Evolutionary conservation across 2,113 vertebrate species (phyloP), one percentile per base, ranked within the genome.

Genomic region (Seriola aureovittata): DNA sequence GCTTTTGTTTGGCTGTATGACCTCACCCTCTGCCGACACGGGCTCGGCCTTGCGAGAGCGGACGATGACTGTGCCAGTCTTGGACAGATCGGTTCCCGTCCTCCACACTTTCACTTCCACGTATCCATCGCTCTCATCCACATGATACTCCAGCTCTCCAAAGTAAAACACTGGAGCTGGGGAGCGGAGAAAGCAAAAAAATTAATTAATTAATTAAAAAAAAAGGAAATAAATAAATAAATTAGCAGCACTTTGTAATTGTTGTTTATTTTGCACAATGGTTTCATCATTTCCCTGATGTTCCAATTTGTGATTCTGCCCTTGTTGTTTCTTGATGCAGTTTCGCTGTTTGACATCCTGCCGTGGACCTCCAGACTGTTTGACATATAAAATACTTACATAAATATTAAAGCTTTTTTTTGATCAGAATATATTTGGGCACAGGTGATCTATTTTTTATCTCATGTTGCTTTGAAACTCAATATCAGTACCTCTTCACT

Each of bases 81-180:
- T 96, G 71, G 98, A 97, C 12, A 99, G 95, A 74, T 99, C 98
- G 0, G 96, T 96, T 42, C 98, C 98, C 0, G 94, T 95, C 81
- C 98, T 96, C 97, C 97, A 97, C 42, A 99, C 96, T 54, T 8
- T 92, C 8, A 98, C 95, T 68, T 99, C 96, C 69, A 98, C 81
- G 0, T 94, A 91, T 54, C 96, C 96, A 0, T 96, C 95, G 8
- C 96, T 97, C 91, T 99, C 98, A 3, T 98, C 98, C 48, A 97
- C 96, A 0, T 93, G 92, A 85, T 98, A 97, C 50, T 95, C 91
- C 1, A 90, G 58, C 4, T 94, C 94, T 0, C 96, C 96, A 29
- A 99, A 99, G 93, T 97, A 97, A 91, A 99, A 97, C 19, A 94
- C 80, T 3, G 98, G 98, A 42, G 97, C 98, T 99, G 93, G n/a